A percentile compares a stretch with the other conserved stretches of the same genome.
Conservation (phyloP, 2,113 vertebrate genomes). For the Lagopus leucura region DNA sequence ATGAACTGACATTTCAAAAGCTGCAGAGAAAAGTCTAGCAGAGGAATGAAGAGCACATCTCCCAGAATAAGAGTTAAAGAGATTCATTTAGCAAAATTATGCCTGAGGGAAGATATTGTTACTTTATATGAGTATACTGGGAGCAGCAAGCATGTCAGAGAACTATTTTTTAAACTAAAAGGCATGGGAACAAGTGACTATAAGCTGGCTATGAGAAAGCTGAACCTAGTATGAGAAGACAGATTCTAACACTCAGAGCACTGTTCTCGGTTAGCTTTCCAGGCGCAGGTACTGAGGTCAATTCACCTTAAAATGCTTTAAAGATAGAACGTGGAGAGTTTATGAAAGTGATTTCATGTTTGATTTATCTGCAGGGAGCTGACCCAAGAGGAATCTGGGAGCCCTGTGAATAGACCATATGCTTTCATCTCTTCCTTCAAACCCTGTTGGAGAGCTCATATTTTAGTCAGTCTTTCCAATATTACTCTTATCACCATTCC, state of each 20-base stretch:
- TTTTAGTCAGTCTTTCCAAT: background rate
- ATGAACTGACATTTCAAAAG: background rate
- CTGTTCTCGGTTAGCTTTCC: slow-evolving; percentile 15
- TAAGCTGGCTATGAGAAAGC: background rate
- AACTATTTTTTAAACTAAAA: background rate
- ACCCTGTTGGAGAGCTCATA: background rate
- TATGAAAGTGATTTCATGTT: slow-evolving; percentile 31
- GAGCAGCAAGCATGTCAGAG: background rate
- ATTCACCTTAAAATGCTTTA: slow-evolving; percentile 25
- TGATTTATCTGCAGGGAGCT: slow-evolving; percentile 37
- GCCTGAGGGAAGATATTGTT: background rate
- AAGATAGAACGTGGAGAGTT: background rate
- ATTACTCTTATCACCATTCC: background rate
- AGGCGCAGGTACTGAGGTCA: background rate
- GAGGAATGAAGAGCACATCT: accelerated
- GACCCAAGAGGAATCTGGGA: slow-evolving; percentile 29
- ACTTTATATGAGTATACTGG: background rate
- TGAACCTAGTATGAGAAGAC: background rate
- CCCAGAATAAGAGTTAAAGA: background rate
- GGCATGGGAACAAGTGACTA: background rate
- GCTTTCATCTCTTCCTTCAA: slow-evolving; percentile 44
- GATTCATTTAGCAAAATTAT: slow-evolving; percentile 27
- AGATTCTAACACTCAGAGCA: background rate
- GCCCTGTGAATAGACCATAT: slow-evolving; percentile 13
- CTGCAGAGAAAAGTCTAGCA: background rate